A percentile compares a stretch with the other conserved stretches of the same genome.
Conservation (phyloP, 2,888 invertebrate genomes). For the Priapulus caudatus region DNA sequence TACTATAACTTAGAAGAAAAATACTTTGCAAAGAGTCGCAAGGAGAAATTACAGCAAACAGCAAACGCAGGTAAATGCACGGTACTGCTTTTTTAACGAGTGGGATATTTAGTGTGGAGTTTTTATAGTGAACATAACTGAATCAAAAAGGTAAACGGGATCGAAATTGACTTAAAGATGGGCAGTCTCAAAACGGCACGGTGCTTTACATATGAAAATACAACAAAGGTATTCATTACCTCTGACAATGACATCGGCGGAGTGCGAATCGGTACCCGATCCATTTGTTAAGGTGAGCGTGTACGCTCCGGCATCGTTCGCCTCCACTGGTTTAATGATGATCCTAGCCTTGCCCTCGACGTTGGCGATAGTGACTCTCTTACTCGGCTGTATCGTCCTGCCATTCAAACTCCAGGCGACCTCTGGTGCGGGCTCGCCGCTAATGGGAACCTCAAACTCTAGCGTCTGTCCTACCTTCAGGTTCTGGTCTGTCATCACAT, state of each 20-base stretch:
- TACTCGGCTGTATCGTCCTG: slow-evolving; percentile 23
- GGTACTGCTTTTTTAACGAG: no score
- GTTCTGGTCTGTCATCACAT: slow-evolving; percentile 37
- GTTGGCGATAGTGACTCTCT: not conserved
- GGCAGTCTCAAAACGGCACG: no score
- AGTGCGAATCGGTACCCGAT: slow-evolving; percentile 73
- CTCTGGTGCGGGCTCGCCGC: slow-evolving; percentile 43
- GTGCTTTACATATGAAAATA: no score
- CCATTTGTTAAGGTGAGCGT: slow-evolving; percentile 84
- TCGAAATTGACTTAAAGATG: no score
- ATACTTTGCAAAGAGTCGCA: no score
- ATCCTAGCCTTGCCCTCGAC: not conserved
- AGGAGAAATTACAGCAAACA: no score
- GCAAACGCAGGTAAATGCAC: no score
- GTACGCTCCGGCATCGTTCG: slow-evolving; percentile 76
- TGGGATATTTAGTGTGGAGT: no score
- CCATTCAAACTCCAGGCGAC: slow-evolving; percentile 38
- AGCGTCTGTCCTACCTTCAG: slow-evolving; percentile 43
- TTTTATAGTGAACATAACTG: no score
- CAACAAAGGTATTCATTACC: no score
- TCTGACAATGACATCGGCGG: slow-evolving; percentile 59
- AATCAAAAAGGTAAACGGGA: no score
- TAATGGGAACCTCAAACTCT: slow-evolving; percentile 38
- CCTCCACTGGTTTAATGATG: slow-evolving; percentile 62
- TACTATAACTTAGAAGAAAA: no score